phyloP scores from a whole-genome alignment of 64 coral and sea anemone species.

The Porites australiensis region DNA sequence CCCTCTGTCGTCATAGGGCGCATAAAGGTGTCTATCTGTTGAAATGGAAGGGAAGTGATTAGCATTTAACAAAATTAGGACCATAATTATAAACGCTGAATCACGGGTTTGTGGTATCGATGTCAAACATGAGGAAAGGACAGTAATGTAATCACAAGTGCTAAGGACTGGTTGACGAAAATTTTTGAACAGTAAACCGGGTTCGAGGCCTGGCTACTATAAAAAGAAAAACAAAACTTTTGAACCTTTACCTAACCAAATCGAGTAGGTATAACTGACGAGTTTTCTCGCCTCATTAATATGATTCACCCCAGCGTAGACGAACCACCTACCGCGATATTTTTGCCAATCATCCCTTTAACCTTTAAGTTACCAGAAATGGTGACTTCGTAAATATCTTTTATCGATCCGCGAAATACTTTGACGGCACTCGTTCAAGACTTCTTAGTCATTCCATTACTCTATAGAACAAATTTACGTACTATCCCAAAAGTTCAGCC shows the following conservation, averaged over 20 bases:
- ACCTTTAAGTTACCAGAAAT: neutral
- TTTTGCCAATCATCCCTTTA: slow-evolving; percentile 12
- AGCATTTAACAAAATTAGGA: slow-evolving; percentile 16
- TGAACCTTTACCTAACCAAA: neutral
- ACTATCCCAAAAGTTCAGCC: neutral
- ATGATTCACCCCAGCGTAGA: slow-evolving; percentile 4
- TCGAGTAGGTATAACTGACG: slow-evolving; percentile 6
- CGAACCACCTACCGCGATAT: neutral
- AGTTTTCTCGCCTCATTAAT: neutral
- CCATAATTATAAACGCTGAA: neutral
- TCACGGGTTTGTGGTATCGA: slow-evolving; percentile 21
- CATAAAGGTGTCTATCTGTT: slow-evolving; percentile 39
- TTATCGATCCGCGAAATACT: neutral
- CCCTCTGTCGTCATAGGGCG: slow-evolving; percentile 27
- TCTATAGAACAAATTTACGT: slow-evolving; percentile 8
- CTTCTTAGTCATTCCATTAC: neutral
- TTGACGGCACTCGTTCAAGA: neutral
- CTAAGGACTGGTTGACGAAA: neutral
- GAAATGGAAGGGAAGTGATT: slow-evolving; percentile 26
- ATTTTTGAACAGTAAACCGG: neutral
- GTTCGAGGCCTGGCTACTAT: slow-evolving; percentile 6
- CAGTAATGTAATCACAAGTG: slow-evolving; percentile 10
- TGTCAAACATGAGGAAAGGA: neutral
- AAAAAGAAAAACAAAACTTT: slow-evolving; percentile 12
- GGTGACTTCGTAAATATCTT: neutral